These are phyloP conservation scores for Maconellicoccus hirsutus DNA, from an alignment of 1,140 invertebrate genomes.

Conservation along the genomic window DNA sequence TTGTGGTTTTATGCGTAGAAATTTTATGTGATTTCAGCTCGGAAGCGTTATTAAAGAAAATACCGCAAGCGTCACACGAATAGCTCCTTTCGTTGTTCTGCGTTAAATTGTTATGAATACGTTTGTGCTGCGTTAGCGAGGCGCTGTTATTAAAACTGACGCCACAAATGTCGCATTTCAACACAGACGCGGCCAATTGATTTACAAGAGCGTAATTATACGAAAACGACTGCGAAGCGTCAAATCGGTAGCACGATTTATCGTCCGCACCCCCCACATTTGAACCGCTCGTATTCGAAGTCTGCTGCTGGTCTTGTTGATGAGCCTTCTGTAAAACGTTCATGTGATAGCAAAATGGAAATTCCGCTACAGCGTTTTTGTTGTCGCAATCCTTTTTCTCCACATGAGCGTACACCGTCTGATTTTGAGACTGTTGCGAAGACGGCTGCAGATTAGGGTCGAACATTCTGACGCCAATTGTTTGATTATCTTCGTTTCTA, in stretches of 20 bases:
- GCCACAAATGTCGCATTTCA: conserved; percentile 75
- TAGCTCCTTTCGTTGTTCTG: conserved; percentile 28
- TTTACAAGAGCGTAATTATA: conserved; percentile 43
- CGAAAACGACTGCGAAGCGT: conserved; percentile 40
- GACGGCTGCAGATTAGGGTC: not conserved
- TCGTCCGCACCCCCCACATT: conserved; percentile 37
- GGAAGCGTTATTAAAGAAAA: conserved; percentile 30
- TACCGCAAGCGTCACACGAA: conserved; percentile 32
- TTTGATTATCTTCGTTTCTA: no score
- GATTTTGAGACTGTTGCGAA: conserved; percentile 24
- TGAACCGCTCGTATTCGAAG: not conserved
- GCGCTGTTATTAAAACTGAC: conserved; percentile 66
- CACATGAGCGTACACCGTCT: conserved; percentile 11
- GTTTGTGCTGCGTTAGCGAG: conserved; percentile 66
- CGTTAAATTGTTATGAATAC: conserved; percentile 47
- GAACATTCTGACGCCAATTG: not conserved
- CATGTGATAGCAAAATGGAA: conserved; percentile 44
- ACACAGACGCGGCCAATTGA: conserved; percentile 55
- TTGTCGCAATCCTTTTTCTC: conserved; percentile 25
- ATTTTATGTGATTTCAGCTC: conserved; percentile 33
- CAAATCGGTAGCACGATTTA: conserved; percentile 43
- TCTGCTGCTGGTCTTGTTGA: conserved; percentile 25
- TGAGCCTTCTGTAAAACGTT: conserved; percentile 41
- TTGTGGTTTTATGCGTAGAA: conserved; percentile 28
- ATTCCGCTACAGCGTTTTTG: conserved; percentile 36